phyloP scores from a whole-genome alignment of 2,797 vertebrate species.

The Acanthurus tractus region DNA sequence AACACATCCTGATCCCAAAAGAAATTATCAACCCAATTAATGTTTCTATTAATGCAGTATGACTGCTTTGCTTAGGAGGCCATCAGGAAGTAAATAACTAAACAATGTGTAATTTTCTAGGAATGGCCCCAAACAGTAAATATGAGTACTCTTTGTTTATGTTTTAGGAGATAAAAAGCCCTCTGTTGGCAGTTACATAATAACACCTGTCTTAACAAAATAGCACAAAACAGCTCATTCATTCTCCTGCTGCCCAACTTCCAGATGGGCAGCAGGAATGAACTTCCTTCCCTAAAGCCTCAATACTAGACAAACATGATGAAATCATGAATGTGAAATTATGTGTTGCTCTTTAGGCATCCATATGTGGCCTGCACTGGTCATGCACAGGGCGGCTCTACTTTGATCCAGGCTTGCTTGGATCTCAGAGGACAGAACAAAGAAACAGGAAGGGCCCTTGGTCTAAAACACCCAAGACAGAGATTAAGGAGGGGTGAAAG shows the following conservation, averaged over 20 bases:
- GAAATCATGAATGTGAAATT: constrained; percentile 72
- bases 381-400: constrained; percentile 41
- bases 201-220: constrained; percentile 59
- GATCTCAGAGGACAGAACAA: constrained; percentile 62
- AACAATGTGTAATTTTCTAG: constrained; percentile 9
- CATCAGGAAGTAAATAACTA: constrained; percentile 2
- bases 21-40: neutral
- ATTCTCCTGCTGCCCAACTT: too few species aligned
- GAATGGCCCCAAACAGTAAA: neutral
- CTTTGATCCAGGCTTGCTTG: constrained; percentile 68
- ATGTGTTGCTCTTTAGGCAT: constrained; percentile 53
- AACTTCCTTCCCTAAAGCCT: constrained; percentile 63
- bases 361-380: constrained; percentile 65
- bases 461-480: constrained; percentile 58
- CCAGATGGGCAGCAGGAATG: constrained; percentile 56
- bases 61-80: neutral
- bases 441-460: constrained; percentile 69
- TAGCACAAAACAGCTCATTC: constrained; percentile 37
- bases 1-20: neutral
- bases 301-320: constrained; percentile 59
- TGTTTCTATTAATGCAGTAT: neutral
- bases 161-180: constrained; percentile 1
- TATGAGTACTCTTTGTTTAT: constrained; percentile 20
- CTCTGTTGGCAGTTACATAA: constrained; percentile 35
- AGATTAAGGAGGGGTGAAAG: constrained; percentile 16